phyloP scores from a whole-genome alignment of 2,888 invertebrate species.

The Hedychridium roseum region DNA sequence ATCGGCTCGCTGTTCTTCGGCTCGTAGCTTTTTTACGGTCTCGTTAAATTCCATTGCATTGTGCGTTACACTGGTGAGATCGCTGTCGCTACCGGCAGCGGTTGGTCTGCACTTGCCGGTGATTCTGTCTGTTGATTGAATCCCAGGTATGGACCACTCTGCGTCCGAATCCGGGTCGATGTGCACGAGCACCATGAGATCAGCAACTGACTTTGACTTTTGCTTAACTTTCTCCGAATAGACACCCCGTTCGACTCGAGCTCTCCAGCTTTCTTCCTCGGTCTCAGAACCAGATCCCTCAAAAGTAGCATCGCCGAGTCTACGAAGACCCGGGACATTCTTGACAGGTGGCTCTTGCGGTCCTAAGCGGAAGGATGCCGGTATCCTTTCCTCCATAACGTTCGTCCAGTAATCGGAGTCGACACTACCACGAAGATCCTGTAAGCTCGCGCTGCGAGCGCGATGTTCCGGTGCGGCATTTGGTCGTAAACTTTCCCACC shows the following conservation, averaged over 20 bases:
- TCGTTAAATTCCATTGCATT: constrained; percentile 68
- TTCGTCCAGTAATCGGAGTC: constrained; percentile 56
- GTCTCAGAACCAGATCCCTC: constrained; percentile 69
- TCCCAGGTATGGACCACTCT: constrained; percentile 65
- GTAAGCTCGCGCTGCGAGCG: constrained; percentile 60
- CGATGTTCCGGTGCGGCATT: constrained; percentile 65
- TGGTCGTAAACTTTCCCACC: constrained; percentile 78
- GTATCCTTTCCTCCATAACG: constrained; percentile 42
- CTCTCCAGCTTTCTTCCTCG: constrained; percentile 72
- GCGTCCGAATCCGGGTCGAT: constrained; percentile 73
- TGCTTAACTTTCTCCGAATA: constrained; percentile 72
- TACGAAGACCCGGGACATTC: constrained; percentile 39
- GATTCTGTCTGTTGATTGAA: constrained; percentile 50
- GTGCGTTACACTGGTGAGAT: too few relatives aligned
- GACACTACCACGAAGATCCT: constrained; percentile 75
- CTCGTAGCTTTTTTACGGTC: constrained; percentile 63
- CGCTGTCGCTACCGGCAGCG: constrained; percentile 68
- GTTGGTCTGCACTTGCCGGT: constrained; percentile 49
- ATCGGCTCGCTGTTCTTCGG: too few relatives aligned
- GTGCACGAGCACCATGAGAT: constrained; percentile 74
- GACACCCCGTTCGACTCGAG: constrained; percentile 69
- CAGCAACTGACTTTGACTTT: constrained; percentile 74
- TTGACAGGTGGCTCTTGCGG: constrained; percentile 55
- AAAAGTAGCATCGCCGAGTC: constrained; percentile 21
- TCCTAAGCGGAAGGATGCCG: constrained; percentile 53